Conservation (phyloP, 2,113 vertebrate species). For the Chauna torquata region DNA sequence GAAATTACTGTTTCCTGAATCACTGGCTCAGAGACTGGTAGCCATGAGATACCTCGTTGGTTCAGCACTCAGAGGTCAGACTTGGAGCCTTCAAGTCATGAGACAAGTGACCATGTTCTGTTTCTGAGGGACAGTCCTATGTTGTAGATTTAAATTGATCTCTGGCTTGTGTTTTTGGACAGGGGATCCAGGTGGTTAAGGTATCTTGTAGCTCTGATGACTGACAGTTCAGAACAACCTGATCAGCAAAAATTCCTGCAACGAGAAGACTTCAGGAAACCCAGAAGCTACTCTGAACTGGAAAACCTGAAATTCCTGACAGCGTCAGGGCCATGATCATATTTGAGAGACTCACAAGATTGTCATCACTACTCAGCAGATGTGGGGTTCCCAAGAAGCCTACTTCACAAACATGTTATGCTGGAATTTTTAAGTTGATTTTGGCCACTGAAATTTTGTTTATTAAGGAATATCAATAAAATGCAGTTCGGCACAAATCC, state of each 20-base stretch:
- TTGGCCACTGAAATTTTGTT: not conserved
- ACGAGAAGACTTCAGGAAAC: not conserved
- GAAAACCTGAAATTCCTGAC: not conserved
- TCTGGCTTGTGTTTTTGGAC: not conserved
- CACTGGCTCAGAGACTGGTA: not conserved
- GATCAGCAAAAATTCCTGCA: not conserved
- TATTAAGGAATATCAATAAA: not conserved
- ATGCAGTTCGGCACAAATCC: not conserved
- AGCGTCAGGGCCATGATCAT: rapidly evolving
- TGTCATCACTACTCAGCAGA: not conserved
- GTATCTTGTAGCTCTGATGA: not conserved
- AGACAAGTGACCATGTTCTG: not conserved
- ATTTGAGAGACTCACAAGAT: not conserved
- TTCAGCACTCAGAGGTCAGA: not conserved
- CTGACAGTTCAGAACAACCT: not conserved
- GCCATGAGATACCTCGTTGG: not conserved
- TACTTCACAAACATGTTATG: not conserved
- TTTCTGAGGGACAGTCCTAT: not conserved
- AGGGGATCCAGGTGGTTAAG: not conserved
- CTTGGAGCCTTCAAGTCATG: not conserved
- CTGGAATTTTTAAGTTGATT: not conserved
- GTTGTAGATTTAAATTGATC: not conserved
- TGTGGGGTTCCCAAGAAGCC: rapidly evolving
- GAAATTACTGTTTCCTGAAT: not conserved
- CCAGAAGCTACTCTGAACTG: not conserved